phyloP scores from a whole-genome alignment of 92 coral and sea anemone genomes.

The Heteractis magnifica region DNA sequence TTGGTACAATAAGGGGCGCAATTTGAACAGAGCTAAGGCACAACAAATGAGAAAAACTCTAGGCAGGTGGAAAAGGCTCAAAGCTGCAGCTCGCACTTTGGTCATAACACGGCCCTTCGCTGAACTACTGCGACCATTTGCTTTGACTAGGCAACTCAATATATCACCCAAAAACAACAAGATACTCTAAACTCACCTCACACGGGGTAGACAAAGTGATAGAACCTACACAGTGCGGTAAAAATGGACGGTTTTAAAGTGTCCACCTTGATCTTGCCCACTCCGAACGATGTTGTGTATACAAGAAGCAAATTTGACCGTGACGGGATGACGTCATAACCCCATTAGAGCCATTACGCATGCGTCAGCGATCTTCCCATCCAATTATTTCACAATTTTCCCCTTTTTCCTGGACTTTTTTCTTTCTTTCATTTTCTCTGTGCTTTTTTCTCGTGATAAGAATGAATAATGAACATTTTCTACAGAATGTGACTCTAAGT shows the following conservation, averaged over 20 bases:
- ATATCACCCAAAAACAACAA: slow-evolving; percentile 11
- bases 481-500: too few species aligned
- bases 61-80: slow-evolving; percentile 33
- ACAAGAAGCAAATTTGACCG: slow-evolving; percentile 41
- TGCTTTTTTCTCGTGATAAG: not conserved
- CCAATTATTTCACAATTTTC: too few species aligned
- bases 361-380: slow-evolving; percentile 8
- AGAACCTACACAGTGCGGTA: slow-evolving; percentile 35
- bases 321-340: slow-evolving; percentile 34
- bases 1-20: slow-evolving; percentile 19
- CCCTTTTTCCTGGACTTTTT: not conserved
- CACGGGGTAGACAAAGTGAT: slow-evolving; percentile 37
- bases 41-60: slow-evolving; percentile 19
- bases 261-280: slow-evolving; percentile 26
- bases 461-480: too few species aligned
- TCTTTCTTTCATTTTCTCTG: not conserved
- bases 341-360: not conserved
- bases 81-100: slow-evolving; percentile 13
- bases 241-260: slow-evolving; percentile 20
- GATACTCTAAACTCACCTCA: slow-evolving; percentile 24
- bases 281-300: slow-evolving; percentile 40
- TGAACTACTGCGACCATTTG: slow-evolving; percentile 25
- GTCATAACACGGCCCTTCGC: slow-evolving; percentile 14
- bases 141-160: slow-evolving; percentile 19
- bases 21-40: slow-evolving; percentile 13